Conservation (phyloP, 2,888 invertebrate species). For the Rhamnusium bicolor region DNA sequence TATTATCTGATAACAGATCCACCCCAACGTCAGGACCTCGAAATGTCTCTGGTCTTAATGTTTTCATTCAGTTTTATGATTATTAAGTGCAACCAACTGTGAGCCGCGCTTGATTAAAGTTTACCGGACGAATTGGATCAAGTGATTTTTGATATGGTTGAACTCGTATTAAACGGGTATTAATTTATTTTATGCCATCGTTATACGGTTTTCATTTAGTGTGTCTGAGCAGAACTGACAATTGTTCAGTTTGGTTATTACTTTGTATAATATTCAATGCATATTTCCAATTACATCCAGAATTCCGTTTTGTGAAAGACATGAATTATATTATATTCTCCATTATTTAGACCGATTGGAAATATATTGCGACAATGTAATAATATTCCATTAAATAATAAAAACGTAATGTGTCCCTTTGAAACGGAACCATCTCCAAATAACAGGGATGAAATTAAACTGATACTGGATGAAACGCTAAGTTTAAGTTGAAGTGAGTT, state of each 20-base stretch:
- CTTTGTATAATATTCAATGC: not conserved
- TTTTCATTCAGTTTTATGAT: conserved; percentile 53
- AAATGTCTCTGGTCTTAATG: conserved; percentile 39
- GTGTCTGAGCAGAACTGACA: not conserved
- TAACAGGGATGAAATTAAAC: too few species aligned
- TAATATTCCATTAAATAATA: too few species aligned
- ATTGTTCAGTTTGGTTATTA: conserved; percentile 2
- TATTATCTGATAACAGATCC: conserved; percentile 19
- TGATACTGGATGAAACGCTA: too few species aligned
- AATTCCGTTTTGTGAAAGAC: not conserved
- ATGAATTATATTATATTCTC: not conserved
- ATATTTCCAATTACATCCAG: not conserved
- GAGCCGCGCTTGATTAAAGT: conserved; percentile 49
- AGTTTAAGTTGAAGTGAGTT: too few species aligned
- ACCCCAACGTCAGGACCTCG: not conserved
- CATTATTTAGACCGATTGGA: not conserved
- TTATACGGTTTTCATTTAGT: not conserved
- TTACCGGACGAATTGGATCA: conserved; percentile 44
- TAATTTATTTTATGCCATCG: conserved; percentile 20
- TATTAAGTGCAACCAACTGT: conserved; percentile 50
- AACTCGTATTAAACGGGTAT: conserved; percentile 6
- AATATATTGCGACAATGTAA: not conserved
- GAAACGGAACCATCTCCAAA: too few species aligned
- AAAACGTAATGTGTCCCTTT: too few species aligned
- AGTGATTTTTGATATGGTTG: conserved; percentile 47